These are phyloP conservation scores for Bombyx huttoni DNA, from an alignment of 2,888 invertebrate genomes.

Conservation along the genomic window DNA sequence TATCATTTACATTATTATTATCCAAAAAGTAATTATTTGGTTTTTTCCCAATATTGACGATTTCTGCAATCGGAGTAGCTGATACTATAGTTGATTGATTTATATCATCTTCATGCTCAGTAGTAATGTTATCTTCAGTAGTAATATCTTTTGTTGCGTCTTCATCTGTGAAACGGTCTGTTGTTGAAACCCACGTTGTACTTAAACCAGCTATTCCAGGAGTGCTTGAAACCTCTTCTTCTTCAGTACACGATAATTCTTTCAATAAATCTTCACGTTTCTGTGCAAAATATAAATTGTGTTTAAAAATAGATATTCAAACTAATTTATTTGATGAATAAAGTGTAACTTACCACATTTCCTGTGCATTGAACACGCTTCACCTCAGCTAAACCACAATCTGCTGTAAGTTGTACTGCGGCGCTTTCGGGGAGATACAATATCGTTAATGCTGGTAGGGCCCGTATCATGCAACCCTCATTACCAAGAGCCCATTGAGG, in stretches of 20 bases:
- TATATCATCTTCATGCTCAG: constrained; percentile 33
- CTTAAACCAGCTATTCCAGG: constrained; percentile 21
- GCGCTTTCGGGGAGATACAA: constrained; percentile 84
- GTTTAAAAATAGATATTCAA: not conserved
- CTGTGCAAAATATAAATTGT: constrained; percentile 37
- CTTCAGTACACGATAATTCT: constrained; percentile 72
- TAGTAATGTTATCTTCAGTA: constrained; percentile 33
- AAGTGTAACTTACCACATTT: constrained; percentile 73
- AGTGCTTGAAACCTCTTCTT: constrained; percentile 47
- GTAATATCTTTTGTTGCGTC: constrained; percentile 32
- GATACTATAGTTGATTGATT: constrained; percentile 24
- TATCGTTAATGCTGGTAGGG: constrained; percentile 80
- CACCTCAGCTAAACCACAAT: constrained; percentile 82
- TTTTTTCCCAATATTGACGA: constrained; percentile 11
- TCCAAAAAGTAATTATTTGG: constrained; percentile 7
- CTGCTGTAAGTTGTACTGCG: constrained; percentile 81
- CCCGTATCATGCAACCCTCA: constrained; percentile 79
- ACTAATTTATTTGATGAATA: not conserved
- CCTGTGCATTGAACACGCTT: constrained; percentile 82
- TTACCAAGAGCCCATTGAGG: constrained; percentile 81
- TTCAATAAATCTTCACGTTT: constrained; percentile 74
- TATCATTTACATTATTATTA: constrained; percentile 18
- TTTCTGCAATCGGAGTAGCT: constrained; percentile 17
- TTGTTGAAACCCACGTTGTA: constrained; percentile 24
- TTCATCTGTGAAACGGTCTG: constrained; percentile 33